Evolutionary conservation across 2,888 invertebrate genomes (phyloP).

Genomic region (Brenthis daphne): DNA sequence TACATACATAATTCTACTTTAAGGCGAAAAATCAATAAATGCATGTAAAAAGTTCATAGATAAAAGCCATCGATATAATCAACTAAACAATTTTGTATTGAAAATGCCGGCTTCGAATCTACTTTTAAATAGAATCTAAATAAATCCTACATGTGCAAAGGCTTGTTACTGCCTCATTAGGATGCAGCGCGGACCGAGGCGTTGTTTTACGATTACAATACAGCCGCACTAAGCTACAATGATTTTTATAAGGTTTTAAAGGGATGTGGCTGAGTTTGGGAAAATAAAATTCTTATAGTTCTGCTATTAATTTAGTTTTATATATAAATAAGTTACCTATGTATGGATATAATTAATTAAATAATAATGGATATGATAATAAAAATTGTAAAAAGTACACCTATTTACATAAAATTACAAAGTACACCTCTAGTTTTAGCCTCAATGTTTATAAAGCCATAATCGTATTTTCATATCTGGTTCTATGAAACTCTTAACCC

Average conservation of each 20-base stretch:
- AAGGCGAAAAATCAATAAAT: neutral
- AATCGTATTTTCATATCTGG: neutral
- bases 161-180: slow-evolving; percentile 44
- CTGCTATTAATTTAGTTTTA: no score
- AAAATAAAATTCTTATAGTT: neutral
- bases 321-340: no score
- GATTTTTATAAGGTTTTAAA: slow-evolving; percentile 41
- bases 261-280: slow-evolving; percentile 17
- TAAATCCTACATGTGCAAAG: slow-evolving; percentile 23
- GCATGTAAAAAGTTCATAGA: neutral
- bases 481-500: slow-evolving; percentile 11
- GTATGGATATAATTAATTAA: no score
- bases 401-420: no score
- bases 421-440: neutral
- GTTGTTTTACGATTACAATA: slow-evolving; percentile 67
- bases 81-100: slow-evolving; percentile 1
- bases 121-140: slow-evolving; percentile 29
- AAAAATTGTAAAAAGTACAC: no score
- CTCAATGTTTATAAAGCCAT: slow-evolving; percentile 4
- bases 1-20: neutral
- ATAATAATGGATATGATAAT: no score
- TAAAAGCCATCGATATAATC: slow-evolving; percentile 6
- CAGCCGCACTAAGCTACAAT: slow-evolving; percentile 56
- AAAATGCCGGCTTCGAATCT: slow-evolving; percentile 1
- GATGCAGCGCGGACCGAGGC: slow-evolving; percentile 42